A percentile compares a stretch with the other conserved stretches of the same genome.
Conservation (phyloP, 2,113 vertebrate genomes). For the Vulpes vulpes region DNA sequence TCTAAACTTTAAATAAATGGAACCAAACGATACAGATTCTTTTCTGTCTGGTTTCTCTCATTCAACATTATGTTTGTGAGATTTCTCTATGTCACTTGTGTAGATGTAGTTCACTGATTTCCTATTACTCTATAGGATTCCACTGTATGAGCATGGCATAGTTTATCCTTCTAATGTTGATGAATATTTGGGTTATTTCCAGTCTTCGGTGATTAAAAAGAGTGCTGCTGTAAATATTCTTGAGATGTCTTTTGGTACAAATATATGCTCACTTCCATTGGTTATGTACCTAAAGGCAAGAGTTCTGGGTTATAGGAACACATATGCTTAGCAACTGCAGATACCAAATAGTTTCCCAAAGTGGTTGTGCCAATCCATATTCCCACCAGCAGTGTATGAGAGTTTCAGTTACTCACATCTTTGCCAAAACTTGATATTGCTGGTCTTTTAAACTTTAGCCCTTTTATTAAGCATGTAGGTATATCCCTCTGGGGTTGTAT, state of each 20-base stretch:
- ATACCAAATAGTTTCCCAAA: slow-evolving; percentile 9
- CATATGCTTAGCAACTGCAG: background rate
- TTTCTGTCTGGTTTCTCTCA: slow-evolving; percentile 38
- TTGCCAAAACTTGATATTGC: background rate
- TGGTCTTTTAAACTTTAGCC: slow-evolving; percentile 20
- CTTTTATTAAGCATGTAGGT: slow-evolving; percentile 1
- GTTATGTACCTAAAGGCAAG: background rate
- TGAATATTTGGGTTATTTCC: slow-evolving; percentile 27
- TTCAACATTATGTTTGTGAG: background rate
- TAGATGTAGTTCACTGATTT: slow-evolving; percentile 17
- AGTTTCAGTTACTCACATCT: background rate
- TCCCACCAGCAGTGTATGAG: background rate
- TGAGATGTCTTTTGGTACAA: background rate
- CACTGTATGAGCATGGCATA: background rate
- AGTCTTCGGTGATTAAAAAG: slow-evolving; percentile 4
- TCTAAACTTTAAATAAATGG: slow-evolving; percentile 3
- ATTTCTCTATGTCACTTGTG: slow-evolving; percentile 9
- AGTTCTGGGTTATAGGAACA: background rate
- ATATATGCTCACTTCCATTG: background rate
- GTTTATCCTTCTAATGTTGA: slow-evolving; percentile 14
- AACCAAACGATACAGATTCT: slow-evolving; percentile 24
- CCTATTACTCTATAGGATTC: slow-evolving; percentile 15
- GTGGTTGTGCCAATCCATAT: background rate
- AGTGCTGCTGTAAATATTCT: background rate
- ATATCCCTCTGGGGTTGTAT: background rate